phyloP scores from a whole-genome alignment of 1,140 invertebrate species.

The Marisa cornuarietis region DNA sequence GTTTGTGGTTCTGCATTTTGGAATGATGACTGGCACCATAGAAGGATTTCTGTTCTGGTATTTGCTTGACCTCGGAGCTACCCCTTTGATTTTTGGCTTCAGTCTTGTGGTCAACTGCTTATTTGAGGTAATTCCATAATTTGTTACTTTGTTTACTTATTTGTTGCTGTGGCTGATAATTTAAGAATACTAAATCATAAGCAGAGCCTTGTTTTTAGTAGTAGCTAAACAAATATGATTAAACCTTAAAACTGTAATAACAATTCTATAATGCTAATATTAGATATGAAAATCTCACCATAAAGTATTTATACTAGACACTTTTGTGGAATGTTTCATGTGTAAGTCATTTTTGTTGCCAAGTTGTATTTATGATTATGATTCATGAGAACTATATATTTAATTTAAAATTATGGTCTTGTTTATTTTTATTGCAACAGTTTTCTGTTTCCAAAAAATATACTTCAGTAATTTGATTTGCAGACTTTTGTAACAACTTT shows the following conservation, averaged over 20 bases:
- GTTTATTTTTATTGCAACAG: too few relatives aligned
- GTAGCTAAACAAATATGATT: too few relatives aligned
- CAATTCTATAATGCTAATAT: too few relatives aligned
- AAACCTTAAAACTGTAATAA: too few relatives aligned
- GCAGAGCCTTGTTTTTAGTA: too few relatives aligned
- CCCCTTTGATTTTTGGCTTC: slow-evolving; percentile 28
- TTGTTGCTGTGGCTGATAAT: slow-evolving; percentile 71
- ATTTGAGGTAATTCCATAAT: slow-evolving; percentile 26
- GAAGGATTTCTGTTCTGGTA: slow-evolving; percentile 38
- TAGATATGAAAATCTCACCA: too few relatives aligned
- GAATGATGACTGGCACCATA: slow-evolving; percentile 28
- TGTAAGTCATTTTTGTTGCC: neutral
- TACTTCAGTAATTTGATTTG: too few relatives aligned
- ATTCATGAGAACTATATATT: neutral
- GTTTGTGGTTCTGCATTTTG: slow-evolving; percentile 31
- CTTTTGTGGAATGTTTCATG: too few relatives aligned
- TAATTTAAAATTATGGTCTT: too few relatives aligned
- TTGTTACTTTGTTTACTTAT: slow-evolving; percentile 1
- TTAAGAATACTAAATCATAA: slow-evolving; percentile 65
- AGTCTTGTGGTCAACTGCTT: slow-evolving; percentile 29
- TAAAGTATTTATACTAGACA: too few relatives aligned
- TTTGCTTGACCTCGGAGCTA: slow-evolving; percentile 24
- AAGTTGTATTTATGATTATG: neutral
- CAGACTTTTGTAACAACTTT: neutral
- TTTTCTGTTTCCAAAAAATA: too few relatives aligned